phyloP scores from a whole-genome alignment of 1,140 invertebrate species.

The Dendrolimus kikuchii region DNA sequence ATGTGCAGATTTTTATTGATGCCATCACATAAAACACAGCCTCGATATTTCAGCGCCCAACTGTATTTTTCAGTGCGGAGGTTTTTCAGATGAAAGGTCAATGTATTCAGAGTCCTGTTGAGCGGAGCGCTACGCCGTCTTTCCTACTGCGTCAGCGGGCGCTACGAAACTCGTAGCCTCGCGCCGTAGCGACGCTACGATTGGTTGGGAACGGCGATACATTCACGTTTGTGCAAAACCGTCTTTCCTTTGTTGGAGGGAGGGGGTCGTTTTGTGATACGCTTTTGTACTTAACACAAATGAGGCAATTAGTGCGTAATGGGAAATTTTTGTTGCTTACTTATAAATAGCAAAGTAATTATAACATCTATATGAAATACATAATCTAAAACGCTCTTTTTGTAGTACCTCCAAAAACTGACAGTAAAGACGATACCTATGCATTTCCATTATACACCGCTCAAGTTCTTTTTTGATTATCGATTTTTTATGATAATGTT shows the following conservation, averaged over 20 bases:
- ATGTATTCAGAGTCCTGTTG: slow-evolving; percentile 30
- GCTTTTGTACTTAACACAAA: slow-evolving; percentile 14
- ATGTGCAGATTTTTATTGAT: slow-evolving; percentile 13
- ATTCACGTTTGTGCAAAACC: slow-evolving; percentile 4
- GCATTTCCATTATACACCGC: too few relatives aligned
- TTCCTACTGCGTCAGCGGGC: slow-evolving; percentile 41
- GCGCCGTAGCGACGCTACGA: slow-evolving; percentile 36
- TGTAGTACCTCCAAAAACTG: too few relatives aligned
- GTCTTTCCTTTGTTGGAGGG: slow-evolving; percentile 6
- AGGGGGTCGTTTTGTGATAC: slow-evolving; percentile 3
- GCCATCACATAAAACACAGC: slow-evolving; percentile 12
- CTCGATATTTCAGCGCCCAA: slow-evolving; percentile 2
- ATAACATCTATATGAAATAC: too few relatives aligned
- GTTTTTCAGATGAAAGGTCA: slow-evolving; percentile 31
- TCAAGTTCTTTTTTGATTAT: too few relatives aligned
- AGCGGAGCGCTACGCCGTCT: slow-evolving; percentile 40
- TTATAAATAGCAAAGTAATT: too few relatives aligned
- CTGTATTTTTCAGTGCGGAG: slow-evolving; percentile 20
- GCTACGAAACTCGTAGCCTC: slow-evolving; percentile 56
- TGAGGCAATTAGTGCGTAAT: slow-evolving; percentile 18
- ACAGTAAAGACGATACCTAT: too few relatives aligned
- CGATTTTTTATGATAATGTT: too few relatives aligned
- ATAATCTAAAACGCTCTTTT: too few relatives aligned
- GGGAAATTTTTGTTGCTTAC: slow-evolving; percentile 6
- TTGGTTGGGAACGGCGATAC: slow-evolving; percentile 21